These are phyloP conservation scores for Resseliella maxima DNA, from an alignment of 2,888 invertebrate genomes.

Conservation along the genomic window DNA sequence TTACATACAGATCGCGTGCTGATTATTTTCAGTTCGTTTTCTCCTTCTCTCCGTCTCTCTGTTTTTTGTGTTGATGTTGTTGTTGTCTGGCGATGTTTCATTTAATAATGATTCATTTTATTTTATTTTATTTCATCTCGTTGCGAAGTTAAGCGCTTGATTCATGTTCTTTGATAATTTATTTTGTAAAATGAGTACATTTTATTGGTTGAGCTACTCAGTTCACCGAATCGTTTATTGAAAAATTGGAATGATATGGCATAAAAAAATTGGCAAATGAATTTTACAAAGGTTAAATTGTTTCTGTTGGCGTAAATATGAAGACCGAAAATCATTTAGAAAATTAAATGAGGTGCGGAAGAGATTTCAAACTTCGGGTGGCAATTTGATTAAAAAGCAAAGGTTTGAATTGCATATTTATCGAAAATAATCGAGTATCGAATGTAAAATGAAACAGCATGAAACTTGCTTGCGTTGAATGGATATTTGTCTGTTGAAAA, in stretches of 20 bases:
- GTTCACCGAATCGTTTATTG: neutral
- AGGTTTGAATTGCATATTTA: neutral
- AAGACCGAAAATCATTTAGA: neutral
- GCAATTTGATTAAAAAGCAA: conserved; percentile 10
- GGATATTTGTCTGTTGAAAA: no score
- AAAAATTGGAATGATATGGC: neutral
- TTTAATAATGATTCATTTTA: conserved; percentile 28
- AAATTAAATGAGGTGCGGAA: neutral
- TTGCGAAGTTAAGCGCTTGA: neutral
- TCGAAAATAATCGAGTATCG: neutral
- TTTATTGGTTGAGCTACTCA: neutral
- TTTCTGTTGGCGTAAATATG: neutral
- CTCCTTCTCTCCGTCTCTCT: no score
- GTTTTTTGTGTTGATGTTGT: neutral
- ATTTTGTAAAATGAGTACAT: neutral
- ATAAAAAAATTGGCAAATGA: neutral
- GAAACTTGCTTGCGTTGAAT: neutral
- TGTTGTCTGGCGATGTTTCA: neutral
- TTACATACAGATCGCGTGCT: conserved; percentile 3
- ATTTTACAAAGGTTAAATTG: neutral
- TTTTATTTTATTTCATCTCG: neutral
- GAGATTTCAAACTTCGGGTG: neutral
- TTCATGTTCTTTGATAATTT: neutral
- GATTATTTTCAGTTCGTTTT: neutral
- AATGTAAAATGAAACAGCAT: neutral